Evolutionary conservation across 1,140 invertebrate species (phyloP), one percentile per base, ranked within the genome.

Genomic region (Drosophila rhopaloa): DNA sequence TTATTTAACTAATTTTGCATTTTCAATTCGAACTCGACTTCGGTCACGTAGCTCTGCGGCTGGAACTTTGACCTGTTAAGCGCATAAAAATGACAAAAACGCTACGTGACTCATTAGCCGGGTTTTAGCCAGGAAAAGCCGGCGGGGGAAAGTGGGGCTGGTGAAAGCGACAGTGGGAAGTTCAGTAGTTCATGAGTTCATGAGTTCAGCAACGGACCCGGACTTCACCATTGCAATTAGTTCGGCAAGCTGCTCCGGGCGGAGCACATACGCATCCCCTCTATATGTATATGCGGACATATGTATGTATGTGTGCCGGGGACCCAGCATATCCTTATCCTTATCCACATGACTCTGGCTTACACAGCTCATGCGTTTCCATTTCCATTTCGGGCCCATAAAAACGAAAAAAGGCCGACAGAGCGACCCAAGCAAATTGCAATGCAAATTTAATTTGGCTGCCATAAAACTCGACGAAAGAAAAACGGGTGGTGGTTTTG

Each of bases 391-490:
- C 13, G 61, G 59, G 46, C 57, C 46, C 43, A 77, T 77, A 73
- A 73, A 81, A 73, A 56, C 68, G 58, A 78, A 76, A 50, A 74
- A 77, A 76, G 73, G 60, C 55, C 73, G 58, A 62, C 4, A 51
- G 14, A 44, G 37, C 67, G 44, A 57, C 50, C 81, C 56, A 56
- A 66, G 51, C 55, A 70, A 85, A 79, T 86, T 61, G 70, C 83
- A 83, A 88, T 86, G 82, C 76, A 86, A 86, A 86, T 86, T 86
- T 88, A 88, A 86, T 86, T 86, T 88, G 75, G 70, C 83, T 77
- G 56, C 50, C 70, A 66, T 82, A 79, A 88, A 86, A 73, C 72
- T 55, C 55, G 51, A 14, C 29, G 19, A 67, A 54, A 53, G 40
- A 27, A 24, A 19, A 48, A n/a, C 29, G 57, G 50, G 27, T 14